phyloP scores from a whole-genome alignment of 64 coral and sea anemone genomes.

The Porites lutea region DNA sequence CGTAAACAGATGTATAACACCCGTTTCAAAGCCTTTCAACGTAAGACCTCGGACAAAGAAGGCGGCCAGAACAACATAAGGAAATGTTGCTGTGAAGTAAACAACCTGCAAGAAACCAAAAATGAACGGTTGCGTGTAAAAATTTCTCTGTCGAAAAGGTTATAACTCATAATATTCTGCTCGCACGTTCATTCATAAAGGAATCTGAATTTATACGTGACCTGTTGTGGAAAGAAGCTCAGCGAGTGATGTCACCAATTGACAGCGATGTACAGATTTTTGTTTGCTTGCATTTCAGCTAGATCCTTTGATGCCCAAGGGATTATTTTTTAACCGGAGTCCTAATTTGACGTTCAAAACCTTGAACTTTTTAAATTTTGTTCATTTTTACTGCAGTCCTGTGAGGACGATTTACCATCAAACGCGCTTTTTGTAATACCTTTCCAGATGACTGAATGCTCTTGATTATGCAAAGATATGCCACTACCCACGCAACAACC shows the following conservation, averaged over 20 bases:
- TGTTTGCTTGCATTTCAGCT: too few species aligned
- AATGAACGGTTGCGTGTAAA: neutral
- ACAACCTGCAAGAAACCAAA: slow-evolving; percentile 48
- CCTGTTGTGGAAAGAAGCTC: too few species aligned
- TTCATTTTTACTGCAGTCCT: neutral
- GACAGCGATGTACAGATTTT: too few species aligned
- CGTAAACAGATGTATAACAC: slow-evolving; percentile 81
- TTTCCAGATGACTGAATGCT: slow-evolving; percentile 91
- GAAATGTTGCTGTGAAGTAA: slow-evolving; percentile 92
- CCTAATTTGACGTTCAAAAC: too few species aligned
- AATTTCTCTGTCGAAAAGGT: neutral
- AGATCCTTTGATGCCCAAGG: too few species aligned
- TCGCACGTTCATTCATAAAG: too few species aligned
- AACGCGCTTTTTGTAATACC: neutral
- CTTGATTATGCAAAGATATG: slow-evolving; percentile 82
- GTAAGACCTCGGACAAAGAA: slow-evolving; percentile 86
- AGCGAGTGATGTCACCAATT: too few species aligned
- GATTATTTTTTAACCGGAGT: too few species aligned
- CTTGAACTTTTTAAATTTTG: too few species aligned
- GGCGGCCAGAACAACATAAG: slow-evolving; percentile 80
- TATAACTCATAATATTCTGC: too few species aligned
- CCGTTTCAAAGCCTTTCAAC: slow-evolving; percentile 75
- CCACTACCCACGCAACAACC: slow-evolving; percentile 72
- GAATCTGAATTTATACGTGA: too few species aligned
- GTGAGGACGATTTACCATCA: neutral